phyloP scores from a whole-genome alignment of 2,888 invertebrate species.

The Lacanobia wlatinum region DNA sequence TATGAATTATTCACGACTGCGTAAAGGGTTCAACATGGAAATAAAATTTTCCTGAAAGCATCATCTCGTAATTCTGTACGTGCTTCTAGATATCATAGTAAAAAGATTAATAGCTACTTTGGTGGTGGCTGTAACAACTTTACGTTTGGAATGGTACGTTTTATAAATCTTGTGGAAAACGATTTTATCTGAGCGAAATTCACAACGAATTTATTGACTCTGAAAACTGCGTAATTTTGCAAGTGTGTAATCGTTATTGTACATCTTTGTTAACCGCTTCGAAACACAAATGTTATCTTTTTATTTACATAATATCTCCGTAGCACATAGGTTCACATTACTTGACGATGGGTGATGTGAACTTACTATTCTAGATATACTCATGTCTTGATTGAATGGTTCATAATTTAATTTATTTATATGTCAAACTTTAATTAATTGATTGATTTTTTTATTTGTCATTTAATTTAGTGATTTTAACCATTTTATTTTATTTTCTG shows the following conservation, averaged over 20 bases:
- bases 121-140: slow-evolving; percentile 29
- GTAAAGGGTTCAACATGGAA: slow-evolving; percentile 74
- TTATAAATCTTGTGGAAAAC: slow-evolving; percentile 38
- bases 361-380: neutral
- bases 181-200: slow-evolving; percentile 13
- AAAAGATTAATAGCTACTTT: slow-evolving; percentile 49
- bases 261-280: neutral
- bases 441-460: too few species aligned
- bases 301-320: too few species aligned
- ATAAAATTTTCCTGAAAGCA: slow-evolving; percentile 72
- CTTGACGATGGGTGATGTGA: neutral
- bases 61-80: slow-evolving; percentile 54
- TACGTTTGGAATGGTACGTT: slow-evolving; percentile 22
- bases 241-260: neutral
- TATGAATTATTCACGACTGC: slow-evolving; percentile 84
- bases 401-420: too few species aligned
- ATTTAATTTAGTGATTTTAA: too few species aligned
- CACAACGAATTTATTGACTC: neutral
- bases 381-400: too few species aligned
- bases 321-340: too few species aligned
- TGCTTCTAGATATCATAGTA: slow-evolving; percentile 46
- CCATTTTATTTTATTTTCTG: too few species aligned
- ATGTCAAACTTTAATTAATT: too few species aligned
- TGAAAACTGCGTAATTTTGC: neutral
- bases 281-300: too few species aligned